phyloP scores from a whole-genome alignment of 64 coral and sea anemone species.

The Actinia tenebrosa region DNA sequence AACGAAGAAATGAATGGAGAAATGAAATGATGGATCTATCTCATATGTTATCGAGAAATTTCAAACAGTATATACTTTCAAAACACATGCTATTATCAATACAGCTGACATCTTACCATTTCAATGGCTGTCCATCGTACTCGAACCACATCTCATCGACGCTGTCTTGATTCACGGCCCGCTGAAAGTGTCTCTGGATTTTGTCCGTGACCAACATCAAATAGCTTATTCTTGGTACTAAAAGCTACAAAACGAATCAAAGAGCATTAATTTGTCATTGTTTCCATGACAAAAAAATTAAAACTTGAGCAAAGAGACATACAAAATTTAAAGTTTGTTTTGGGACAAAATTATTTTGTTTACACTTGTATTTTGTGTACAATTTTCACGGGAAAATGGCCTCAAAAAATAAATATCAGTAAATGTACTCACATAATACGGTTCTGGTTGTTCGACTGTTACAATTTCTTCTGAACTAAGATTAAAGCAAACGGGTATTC shows the following conservation, averaged over 20 bases:
- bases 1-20: too few species aligned
- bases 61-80: neutral
- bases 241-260: slow-evolving; percentile 56
- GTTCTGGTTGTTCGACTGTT: slow-evolving; percentile 94
- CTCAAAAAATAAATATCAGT: neutral
- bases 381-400: neutral
- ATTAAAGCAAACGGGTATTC: slow-evolving; percentile 95
- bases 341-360: neutral
- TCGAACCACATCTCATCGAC: slow-evolving; percentile 97
- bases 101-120: slow-evolving; percentile 59
- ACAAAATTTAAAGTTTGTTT: neutral
- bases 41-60: too few species aligned
- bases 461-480: slow-evolving; percentile 91
- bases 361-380: neutral
- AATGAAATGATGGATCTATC: too few species aligned
- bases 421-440: slow-evolving; percentile 71
- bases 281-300: neutral
- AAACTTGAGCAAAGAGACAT: neutral
- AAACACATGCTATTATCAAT: neutral
- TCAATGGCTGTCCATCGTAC: slow-evolving; percentile 94
- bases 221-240: slow-evolving; percentile 95
- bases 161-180: slow-evolving; percentile 76
- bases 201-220: slow-evolving; percentile 93
- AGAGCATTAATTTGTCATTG: neutral
- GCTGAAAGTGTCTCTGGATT: slow-evolving; percentile 93